Percentiles rank a stretch among this genome's conserved stretches.
Conservation (phyloP, 2,113 vertebrate genomes). For the Bothrops jararaca region DNA sequence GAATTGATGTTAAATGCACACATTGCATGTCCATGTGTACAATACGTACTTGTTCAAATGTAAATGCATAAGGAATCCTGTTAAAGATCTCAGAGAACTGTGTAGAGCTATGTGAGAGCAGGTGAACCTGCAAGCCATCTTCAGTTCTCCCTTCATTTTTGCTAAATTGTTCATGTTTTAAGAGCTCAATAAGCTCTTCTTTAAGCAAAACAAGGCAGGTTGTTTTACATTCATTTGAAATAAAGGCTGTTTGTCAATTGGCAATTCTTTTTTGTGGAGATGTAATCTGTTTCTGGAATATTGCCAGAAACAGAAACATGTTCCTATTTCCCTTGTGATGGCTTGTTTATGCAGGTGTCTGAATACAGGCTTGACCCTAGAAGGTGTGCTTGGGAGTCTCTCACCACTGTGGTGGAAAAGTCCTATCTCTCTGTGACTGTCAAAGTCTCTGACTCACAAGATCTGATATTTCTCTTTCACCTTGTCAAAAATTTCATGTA, state of each 20-base stretch:
- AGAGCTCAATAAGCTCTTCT: background rate
- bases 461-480: background rate
- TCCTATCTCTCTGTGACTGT: background rate
- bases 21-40: background rate
- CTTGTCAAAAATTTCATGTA: slow-evolving; percentile 9
- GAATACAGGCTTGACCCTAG: background rate
- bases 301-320: background rate
- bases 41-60: background rate
- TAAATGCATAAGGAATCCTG: background rate
- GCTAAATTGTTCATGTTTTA: background rate
- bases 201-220: background rate
- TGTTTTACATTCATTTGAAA: background rate
- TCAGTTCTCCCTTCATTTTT: background rate
- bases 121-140: background rate
- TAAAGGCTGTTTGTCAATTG: background rate
- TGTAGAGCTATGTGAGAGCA: background rate
- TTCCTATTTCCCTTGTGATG: background rate
- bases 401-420: background rate
- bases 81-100: background rate
- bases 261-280: background rate
- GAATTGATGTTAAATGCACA: background rate
- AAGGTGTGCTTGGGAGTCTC: background rate
- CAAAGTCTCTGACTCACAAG: background rate
- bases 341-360: background rate
- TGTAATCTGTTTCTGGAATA: background rate